These are phyloP conservation scores for Garra rufa DNA, from an alignment of 2,113 vertebrate species.

Conservation along the genomic window DNA sequence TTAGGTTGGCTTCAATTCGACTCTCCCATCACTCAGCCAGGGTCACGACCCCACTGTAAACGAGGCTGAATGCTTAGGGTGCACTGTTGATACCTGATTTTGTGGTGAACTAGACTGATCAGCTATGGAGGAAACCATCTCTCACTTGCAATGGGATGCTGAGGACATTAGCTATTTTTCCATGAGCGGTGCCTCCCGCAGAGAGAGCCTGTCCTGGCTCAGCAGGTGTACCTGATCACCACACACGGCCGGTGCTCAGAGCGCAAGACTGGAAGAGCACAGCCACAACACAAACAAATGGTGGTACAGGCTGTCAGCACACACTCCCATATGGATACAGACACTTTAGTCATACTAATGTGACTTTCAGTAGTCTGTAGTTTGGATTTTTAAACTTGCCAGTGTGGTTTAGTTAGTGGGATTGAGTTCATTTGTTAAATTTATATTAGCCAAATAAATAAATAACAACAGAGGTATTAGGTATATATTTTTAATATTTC, in stretches of 20 bases:
- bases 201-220: slow-evolving; percentile 48
- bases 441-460: neutral
- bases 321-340: slow-evolving; percentile 50
- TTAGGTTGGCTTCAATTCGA: slow-evolving; percentile 64
- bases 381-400: neutral
- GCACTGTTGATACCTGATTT: slow-evolving; percentile 45
- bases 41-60: slow-evolving; percentile 76
- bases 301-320: slow-evolving; percentile 51
- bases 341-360: slow-evolving; percentile 18
- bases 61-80: slow-evolving; percentile 60
- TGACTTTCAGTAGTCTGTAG: neutral
- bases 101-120: slow-evolving; percentile 44
- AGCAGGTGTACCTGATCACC: slow-evolving; percentile 47
- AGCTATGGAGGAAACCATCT: slow-evolving; percentile 46
- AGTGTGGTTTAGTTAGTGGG: neutral
- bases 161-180: slow-evolving; percentile 52
- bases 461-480: too few species aligned
- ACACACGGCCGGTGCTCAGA: neutral
- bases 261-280: slow-evolving; percentile 48
- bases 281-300: slow-evolving; percentile 46
- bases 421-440: neutral
- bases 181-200: slow-evolving; percentile 35
- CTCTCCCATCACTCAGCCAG: slow-evolving; percentile 71
- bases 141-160: slow-evolving; percentile 38
- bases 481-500: neutral